These are phyloP conservation scores for Cranoglanis bouderius DNA, from an alignment of 2,113 vertebrate species.

Conservation along the genomic window DNA sequence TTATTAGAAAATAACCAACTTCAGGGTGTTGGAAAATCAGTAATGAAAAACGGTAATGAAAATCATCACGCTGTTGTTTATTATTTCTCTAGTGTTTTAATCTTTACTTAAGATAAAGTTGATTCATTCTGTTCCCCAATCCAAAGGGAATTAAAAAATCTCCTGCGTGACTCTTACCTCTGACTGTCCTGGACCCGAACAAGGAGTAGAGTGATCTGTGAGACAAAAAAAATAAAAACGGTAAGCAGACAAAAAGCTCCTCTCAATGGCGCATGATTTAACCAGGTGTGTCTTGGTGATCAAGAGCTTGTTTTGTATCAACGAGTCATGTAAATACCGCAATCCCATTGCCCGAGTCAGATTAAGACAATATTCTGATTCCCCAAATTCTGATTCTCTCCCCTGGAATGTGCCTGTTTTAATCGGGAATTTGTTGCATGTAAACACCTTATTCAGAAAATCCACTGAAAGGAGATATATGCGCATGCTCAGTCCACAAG, in stretches of 20 bases:
- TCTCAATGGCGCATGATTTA: background rate
- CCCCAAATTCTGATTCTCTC: too few species aligned
- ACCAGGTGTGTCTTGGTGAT: background rate
- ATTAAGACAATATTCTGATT: too few species aligned
- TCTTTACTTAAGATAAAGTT: background rate
- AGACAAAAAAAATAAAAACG: conserved; percentile 51
- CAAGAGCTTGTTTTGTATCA: background rate
- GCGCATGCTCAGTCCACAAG: too few species aligned
- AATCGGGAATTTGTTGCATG: too few species aligned
- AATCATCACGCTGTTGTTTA: background rate
- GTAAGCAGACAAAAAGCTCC: background rate
- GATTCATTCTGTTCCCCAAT: background rate
- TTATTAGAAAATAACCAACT: background rate
- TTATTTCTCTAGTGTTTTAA: background rate
- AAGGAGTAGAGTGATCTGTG: conserved; percentile 74
- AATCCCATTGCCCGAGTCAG: too few species aligned
- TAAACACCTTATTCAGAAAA: too few species aligned
- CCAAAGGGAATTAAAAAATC: background rate
- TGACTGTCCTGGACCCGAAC: conserved; percentile 72
- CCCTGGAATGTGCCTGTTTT: too few species aligned
- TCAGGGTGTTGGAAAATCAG: background rate
- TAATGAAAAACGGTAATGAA: too few species aligned
- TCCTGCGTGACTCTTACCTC: conserved; percentile 56
- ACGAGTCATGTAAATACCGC: too few species aligned
- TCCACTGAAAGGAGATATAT: too few species aligned